Percentiles rank a stretch among this genome's conserved stretches.
Conservation (phyloP, 2,113 vertebrate genomes). For the Takifugu bimaculatus region DNA sequence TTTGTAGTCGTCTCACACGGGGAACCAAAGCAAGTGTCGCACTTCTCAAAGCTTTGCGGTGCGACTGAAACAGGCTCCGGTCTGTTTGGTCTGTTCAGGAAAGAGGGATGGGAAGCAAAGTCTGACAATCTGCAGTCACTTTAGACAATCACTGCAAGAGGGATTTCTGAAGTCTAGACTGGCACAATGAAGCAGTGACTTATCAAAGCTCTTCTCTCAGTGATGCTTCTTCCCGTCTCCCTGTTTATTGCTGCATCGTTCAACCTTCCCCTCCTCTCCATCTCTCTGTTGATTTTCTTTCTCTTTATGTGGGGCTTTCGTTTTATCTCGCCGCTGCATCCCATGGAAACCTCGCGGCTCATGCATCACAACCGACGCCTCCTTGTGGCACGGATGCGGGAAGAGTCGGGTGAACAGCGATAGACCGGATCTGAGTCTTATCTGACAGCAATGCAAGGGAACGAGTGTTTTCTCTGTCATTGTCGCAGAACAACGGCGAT, state of each 20-base stretch:
- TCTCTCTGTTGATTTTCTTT: constrained; percentile 18
- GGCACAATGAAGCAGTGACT: not conserved
- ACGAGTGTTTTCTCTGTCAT: no score
- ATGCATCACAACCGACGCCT: not conserved
- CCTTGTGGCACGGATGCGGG: constrained; percentile 8
- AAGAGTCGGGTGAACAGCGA: constrained; percentile 2
- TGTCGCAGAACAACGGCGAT: no score
- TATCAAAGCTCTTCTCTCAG: constrained; percentile 24
- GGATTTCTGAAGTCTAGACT: constrained; percentile 28
- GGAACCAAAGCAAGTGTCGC: constrained; percentile 2
- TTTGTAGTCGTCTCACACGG: constrained; percentile 20
- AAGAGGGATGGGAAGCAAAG: constrained; percentile 24
- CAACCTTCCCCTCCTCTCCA: constrained; percentile 23
- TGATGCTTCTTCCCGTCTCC: not conserved
- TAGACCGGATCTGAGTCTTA: constrained; percentile 2
- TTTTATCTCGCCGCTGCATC: not conserved
- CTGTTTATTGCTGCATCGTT: constrained; percentile 14
- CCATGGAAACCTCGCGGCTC: not conserved
- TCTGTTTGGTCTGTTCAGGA: constrained; percentile 27
- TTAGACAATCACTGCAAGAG: constrained; percentile 20
- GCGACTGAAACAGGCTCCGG: constrained; percentile 26
- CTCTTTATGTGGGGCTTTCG: not conserved
- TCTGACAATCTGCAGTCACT: constrained; percentile 17
- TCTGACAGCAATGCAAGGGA: not conserved
- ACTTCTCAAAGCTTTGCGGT: constrained; percentile 32